These are phyloP conservation scores for Hycleus phaleratus DNA, from an alignment of 1,140 invertebrate species.

Conservation along the genomic window DNA sequence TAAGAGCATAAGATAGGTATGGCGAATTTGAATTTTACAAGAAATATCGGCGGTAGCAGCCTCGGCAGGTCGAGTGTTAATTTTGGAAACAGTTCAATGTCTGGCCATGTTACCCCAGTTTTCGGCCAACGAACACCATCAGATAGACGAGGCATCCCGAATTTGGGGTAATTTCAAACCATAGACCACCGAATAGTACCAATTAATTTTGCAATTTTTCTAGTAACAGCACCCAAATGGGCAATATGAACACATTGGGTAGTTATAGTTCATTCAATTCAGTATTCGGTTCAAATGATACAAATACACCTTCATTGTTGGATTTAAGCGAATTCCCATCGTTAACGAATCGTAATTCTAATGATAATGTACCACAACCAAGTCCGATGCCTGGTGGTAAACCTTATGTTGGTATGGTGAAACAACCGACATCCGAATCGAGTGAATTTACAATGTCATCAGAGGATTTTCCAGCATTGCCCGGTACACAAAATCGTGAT, in stretches of 20 bases:
- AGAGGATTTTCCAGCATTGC: slow-evolving; percentile 98
- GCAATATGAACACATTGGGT: slow-evolving; percentile 54
- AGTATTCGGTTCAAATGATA: slow-evolving; percentile 66
- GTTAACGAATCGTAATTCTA: slow-evolving; percentile 65
- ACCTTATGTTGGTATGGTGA: slow-evolving; percentile 93
- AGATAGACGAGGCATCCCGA: slow-evolving; percentile 67
- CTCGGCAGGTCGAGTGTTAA: slow-evolving; percentile 54
- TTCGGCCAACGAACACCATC: slow-evolving; percentile 70
- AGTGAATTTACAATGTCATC: slow-evolving; percentile 96
- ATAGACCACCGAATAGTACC: background rate
- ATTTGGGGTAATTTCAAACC: slow-evolving; percentile 45
- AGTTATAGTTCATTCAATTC: slow-evolving; percentile 68
- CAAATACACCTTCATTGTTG: slow-evolving; percentile 71
- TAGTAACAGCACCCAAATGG: slow-evolving; percentile 54
- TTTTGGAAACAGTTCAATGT: slow-evolving; percentile 50
- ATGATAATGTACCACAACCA: slow-evolving; percentile 67
- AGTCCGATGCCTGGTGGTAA: slow-evolving; percentile 77
- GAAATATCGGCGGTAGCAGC: slow-evolving; percentile 46
- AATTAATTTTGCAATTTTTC: slow-evolving; percentile 16
- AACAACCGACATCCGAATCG: slow-evolving; percentile 82
- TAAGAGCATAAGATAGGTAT: slow-evolving; percentile 38
- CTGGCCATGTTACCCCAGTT: slow-evolving; percentile 66
- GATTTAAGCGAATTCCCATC: slow-evolving; percentile 88
- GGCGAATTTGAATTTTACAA: slow-evolving; percentile 48
- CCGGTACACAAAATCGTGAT: slow-evolving; percentile 51